Evolutionary conservation across 1,140 invertebrate species (phyloP).

Genomic region (Hyles vespertilio): DNA sequence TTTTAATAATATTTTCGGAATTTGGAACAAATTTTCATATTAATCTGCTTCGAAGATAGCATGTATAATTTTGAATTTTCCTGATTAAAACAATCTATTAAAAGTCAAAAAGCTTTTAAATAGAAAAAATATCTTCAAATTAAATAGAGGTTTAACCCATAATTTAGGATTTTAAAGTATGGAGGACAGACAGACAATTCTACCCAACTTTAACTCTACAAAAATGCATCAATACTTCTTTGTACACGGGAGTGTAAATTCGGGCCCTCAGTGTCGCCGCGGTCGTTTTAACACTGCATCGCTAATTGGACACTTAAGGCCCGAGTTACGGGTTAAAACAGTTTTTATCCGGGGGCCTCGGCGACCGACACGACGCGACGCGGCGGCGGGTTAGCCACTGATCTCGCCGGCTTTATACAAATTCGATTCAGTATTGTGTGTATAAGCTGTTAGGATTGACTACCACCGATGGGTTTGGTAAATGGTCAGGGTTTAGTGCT

Average conservation of each 20-base stretch:
- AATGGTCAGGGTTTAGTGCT: too few relatives aligned
- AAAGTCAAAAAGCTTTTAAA: too few relatives aligned
- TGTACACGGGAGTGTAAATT: conserved; percentile 61
- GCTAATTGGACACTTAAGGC: conserved; percentile 71
- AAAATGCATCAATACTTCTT: conserved; percentile 61
- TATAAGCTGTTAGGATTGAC: conserved; percentile 1
- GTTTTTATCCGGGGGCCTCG: conserved; percentile 55
- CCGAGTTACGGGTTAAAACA: conserved; percentile 48
- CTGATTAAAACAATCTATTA: too few relatives aligned
- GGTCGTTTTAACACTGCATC: conserved; percentile 65
- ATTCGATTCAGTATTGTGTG: conserved; percentile 4
- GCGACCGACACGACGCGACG: conserved; percentile 48
- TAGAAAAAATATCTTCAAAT: too few relatives aligned
- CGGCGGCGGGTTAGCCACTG: conserved; percentile 19
- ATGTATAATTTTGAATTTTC: too few relatives aligned
- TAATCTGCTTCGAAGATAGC: too few relatives aligned
- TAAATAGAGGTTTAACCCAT: too few relatives aligned
- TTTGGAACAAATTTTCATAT: too few relatives aligned
- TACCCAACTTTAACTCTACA: conserved; percentile 1
- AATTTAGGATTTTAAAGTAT: too few relatives aligned
- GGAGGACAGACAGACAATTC: too few relatives aligned
- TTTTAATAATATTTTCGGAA: too few relatives aligned
- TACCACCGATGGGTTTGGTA: neutral
- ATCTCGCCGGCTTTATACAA: conserved; percentile 28
- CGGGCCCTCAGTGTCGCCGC: conserved; percentile 58